Percentiles rank a stretch among this genome's conserved stretches.
These are phyloP conservation scores for Agrenia bidenticulata DNA, from an alignment of 2,888 invertebrate species.

Conservation along the genomic window DNA sequence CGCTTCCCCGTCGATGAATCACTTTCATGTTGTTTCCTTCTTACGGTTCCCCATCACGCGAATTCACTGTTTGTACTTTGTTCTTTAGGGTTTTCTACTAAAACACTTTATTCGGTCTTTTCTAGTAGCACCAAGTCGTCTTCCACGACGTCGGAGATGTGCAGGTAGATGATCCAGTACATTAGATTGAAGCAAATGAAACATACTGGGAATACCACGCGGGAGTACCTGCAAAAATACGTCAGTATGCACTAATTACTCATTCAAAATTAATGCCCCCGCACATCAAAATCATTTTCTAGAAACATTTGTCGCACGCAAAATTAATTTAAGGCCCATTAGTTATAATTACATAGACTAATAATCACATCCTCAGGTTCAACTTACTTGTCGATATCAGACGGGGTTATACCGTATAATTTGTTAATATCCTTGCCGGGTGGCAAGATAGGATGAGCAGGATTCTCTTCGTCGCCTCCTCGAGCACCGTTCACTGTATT, in stretches of 20 bases:
- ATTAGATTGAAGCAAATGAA: slow-evolving; percentile 98
- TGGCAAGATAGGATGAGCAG: slow-evolving; percentile 65
- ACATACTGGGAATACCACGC: slow-evolving; percentile 96
- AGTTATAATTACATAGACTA: background rate
- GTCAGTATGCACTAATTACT: too few species aligned
- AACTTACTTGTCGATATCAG: slow-evolving; percentile 87
- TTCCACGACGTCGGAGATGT: slow-evolving; percentile 93
- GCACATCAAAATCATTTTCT: too few species aligned
- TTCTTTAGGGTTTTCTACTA: slow-evolving; percentile 2
- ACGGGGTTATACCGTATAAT: slow-evolving; percentile 73
- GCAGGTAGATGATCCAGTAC: slow-evolving; percentile 97
- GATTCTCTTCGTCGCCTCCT: slow-evolving; percentile 64
- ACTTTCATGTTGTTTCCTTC: background rate
- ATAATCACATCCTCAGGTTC: slow-evolving; percentile 2
- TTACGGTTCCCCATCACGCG: slow-evolving; percentile 1
- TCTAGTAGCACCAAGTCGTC: slow-evolving; percentile 84
- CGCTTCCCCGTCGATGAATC: background rate
- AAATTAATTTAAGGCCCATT: too few species aligned
- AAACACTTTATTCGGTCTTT: slow-evolving; percentile 30
- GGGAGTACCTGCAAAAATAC: slow-evolving; percentile 70
- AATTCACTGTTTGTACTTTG: slow-evolving; percentile 14
- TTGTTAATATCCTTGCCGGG: slow-evolving; percentile 91
- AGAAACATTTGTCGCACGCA: too few species aligned
- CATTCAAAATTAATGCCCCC: background rate
- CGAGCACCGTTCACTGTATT: slow-evolving; percentile 79